Evolutionary conservation across 2,888 invertebrate species (phyloP).

Genomic region (Ptychoptera contaminata): DNA sequence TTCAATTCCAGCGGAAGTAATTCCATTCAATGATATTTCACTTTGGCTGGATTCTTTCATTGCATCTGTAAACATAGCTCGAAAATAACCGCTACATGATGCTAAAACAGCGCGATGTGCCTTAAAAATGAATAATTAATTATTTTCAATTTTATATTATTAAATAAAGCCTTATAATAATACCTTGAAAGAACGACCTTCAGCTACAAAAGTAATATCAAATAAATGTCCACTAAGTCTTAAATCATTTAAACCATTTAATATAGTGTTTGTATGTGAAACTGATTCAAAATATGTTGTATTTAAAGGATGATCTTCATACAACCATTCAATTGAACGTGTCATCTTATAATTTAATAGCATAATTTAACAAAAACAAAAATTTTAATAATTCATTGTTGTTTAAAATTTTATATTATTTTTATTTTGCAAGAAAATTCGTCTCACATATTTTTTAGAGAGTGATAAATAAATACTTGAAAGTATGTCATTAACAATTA

Average conservation of each 20-base stretch:
- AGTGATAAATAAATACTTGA: too few species aligned
- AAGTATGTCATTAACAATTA: too few species aligned
- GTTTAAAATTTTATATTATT: too few species aligned
- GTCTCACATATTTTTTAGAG: too few species aligned
- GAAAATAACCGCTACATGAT: constrained; percentile 57
- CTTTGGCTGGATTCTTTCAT: constrained; percentile 48
- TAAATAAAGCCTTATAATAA: constrained; percentile 14
- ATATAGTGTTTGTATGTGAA: constrained; percentile 37
- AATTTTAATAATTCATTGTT: too few species aligned
- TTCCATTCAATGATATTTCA: constrained; percentile 47
- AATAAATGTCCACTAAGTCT: constrained; percentile 43
- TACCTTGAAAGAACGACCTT: constrained; percentile 43
- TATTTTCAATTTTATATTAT: background rate
- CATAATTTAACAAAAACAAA: too few species aligned
- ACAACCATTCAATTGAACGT: background rate
- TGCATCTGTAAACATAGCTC: constrained; percentile 57
- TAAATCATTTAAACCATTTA: constrained; percentile 44
- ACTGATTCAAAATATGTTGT: constrained; percentile 36
- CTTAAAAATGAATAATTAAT: constrained; percentile 18
- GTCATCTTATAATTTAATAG: too few species aligned
- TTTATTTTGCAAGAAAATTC: too few species aligned
- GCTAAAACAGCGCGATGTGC: constrained; percentile 56
- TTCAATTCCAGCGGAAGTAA: constrained; percentile 46
- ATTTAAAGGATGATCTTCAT: constrained; percentile 25
- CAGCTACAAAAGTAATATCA: constrained; percentile 51